These are phyloP conservation scores for Limnephilus lunatus DNA, from an alignment of 2,888 invertebrate species.

Conservation along the genomic window DNA sequence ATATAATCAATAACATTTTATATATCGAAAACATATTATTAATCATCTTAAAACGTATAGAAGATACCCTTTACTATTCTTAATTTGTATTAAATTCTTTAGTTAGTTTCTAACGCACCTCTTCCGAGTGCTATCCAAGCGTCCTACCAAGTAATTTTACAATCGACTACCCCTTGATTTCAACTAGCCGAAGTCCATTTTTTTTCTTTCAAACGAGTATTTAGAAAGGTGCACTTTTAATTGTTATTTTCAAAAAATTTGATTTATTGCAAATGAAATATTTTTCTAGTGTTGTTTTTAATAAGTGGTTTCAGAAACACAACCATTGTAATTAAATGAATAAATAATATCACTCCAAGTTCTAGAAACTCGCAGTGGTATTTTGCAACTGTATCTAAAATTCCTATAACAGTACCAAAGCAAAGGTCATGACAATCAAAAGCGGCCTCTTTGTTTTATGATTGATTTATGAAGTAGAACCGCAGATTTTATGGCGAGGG, in stretches of 20 bases:
- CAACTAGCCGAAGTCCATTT: neutral
- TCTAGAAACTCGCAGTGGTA: neutral
- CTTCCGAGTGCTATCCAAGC: neutral
- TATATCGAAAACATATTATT: too few relatives aligned
- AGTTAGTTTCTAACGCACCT: neutral
- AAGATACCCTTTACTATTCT: neutral
- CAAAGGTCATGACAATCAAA: slow-evolving; percentile 62
- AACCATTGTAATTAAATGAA: neutral
- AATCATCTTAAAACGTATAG: neutral
- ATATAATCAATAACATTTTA: too few relatives aligned
- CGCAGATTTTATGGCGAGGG: slow-evolving; percentile 62
- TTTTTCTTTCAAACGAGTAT: neutral
- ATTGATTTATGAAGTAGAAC: slow-evolving; percentile 66
- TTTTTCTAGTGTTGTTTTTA: neutral
- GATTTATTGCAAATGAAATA: neutral
- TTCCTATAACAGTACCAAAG: slow-evolving; percentile 4
- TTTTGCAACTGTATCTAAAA: slow-evolving; percentile 8
- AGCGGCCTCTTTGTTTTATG: slow-evolving; percentile 63
- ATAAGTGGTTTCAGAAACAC: neutral
- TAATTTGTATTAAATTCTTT: neutral
- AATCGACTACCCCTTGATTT: neutral
- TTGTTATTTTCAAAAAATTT: neutral
- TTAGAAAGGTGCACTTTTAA: neutral
- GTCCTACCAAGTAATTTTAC: too few relatives aligned
- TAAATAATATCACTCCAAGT: neutral